Conservation (phyloP, 1,140 invertebrate genomes). For the Gonioctena quinquepunctata region DNA sequence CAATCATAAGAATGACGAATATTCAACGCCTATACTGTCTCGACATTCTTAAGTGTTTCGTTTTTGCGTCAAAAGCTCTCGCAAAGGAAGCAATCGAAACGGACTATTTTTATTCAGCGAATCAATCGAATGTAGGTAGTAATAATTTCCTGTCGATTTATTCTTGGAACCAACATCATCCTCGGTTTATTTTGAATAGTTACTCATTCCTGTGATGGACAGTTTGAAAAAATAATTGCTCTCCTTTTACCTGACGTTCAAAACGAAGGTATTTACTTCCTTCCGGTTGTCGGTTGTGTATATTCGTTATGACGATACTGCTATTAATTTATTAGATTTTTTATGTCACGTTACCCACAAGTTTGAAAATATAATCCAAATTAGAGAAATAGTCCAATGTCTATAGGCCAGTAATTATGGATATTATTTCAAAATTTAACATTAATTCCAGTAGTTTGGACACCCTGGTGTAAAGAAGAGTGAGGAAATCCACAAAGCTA, state of each 20-base stretch:
- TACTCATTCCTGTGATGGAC: background rate
- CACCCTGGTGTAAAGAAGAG: too few species aligned
- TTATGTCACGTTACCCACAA: too few species aligned
- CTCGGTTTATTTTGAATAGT: background rate
- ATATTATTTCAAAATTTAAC: too few species aligned
- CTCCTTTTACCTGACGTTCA: background rate
- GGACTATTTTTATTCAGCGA: background rate
- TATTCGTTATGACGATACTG: too few species aligned
- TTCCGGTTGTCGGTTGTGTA: too few species aligned
- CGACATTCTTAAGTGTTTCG: background rate
- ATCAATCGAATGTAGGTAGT: background rate
- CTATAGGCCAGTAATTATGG: too few species aligned
- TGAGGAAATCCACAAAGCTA: too few species aligned
- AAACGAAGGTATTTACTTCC: background rate
- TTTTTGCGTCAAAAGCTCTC: background rate
- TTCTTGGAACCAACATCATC: background rate
- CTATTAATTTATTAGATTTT: too few species aligned
- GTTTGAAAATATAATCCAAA: too few species aligned
- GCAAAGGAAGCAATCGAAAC: background rate
- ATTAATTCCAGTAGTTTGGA: too few species aligned
- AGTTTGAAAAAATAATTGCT: background rate
- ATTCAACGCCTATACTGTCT: slow-evolving; percentile 3
- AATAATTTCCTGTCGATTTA: background rate
- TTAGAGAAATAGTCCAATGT: too few species aligned
- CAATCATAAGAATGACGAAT: slow-evolving; percentile 10